A percentile compares a stretch with the other conserved stretches of the same genome.
Evolutionary conservation across 2,113 vertebrate genomes (phyloP).

Genomic region (Muntiacus reevesi): DNA sequence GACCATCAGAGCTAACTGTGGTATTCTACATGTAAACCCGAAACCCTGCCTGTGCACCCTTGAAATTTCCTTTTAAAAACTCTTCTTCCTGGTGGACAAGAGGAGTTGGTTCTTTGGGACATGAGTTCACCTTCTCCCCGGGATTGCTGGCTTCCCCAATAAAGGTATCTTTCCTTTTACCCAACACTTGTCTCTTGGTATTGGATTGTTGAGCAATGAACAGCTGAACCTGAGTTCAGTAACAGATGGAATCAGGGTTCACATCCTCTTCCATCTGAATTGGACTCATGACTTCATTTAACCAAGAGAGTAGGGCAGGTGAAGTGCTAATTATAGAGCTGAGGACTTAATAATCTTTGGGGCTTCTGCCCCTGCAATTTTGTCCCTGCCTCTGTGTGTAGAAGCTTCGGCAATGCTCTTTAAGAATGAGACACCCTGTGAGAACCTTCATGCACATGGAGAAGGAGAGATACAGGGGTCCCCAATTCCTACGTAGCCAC

Average conservation of each 20-base stretch:
- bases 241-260: neutral
- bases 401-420: neutral
- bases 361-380: no score
- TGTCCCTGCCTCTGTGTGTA: neutral
- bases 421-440: neutral
- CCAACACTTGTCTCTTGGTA: neutral
- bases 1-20: neutral
- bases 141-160: neutral
- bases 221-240: neutral
- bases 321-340: neutral
- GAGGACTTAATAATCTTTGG: no score
- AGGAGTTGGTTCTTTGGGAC: neutral
- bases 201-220: neutral
- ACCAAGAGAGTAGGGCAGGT: neutral
- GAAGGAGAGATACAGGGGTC: neutral
- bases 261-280: accelerated
- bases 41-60: neutral
- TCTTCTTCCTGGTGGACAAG: neutral
- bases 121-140: neutral
- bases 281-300: neutral
- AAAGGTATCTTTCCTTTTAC: neutral
- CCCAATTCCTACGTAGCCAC: neutral
- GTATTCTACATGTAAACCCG: neutral
- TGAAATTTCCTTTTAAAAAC: neutral
- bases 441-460: neutral